Base-by-base conservation (phyloP, 1,140 invertebrate genomes). In the Hypsibius dujardini region DNA sequence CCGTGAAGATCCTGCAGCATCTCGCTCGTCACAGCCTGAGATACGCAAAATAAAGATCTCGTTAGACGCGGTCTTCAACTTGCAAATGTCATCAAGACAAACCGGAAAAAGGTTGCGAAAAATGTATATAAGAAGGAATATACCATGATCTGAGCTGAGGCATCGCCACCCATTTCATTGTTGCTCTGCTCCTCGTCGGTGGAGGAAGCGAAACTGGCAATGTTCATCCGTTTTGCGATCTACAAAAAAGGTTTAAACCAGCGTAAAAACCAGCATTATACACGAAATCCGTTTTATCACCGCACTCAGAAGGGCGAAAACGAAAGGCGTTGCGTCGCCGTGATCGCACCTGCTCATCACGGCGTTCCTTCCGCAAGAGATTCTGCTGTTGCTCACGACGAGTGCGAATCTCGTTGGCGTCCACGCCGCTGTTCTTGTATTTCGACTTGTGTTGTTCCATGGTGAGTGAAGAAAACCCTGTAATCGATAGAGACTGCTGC, bases 91-190 rank as follows among this genome's bases (percentile, higher is more conserved):
- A 28, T 28, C 28, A 28, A 28, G 28, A 28, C 28, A 28, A 28
- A 28, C 28, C 28, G 28, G 28, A 28, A 28, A 28, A 28, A 28
- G 28, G 28, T 28, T 28, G 28, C 28, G 28, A 28, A 28, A 28
- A 28, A 28, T 28, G 28, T 28, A 28, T 28, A 28, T 28, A 28
- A 28, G 28, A 28, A 28, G 28, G 28, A 28, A 15, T 42, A 7
- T 67, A 67, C 62, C 62, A 67, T 45, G 42, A 67, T 67, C 42
- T 67, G 62, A 12, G 62, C 62, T 45, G 62, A 12, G 42, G 12
- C 42, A 45, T 67, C 62, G 7, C 12, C 50, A 56, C 7, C 50
- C 50, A 56, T 45, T 3, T 42, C 62, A 45, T 67, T 12, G 12
- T 15, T 42, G 62, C 3, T 45, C 50, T n/a, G 7, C 3, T 67